A percentile compares a stretch with the other conserved stretches of the same genome.
phyloP scores from a whole-genome alignment of 2,888 invertebrate genomes.

The Chrysodeixis includens region DNA sequence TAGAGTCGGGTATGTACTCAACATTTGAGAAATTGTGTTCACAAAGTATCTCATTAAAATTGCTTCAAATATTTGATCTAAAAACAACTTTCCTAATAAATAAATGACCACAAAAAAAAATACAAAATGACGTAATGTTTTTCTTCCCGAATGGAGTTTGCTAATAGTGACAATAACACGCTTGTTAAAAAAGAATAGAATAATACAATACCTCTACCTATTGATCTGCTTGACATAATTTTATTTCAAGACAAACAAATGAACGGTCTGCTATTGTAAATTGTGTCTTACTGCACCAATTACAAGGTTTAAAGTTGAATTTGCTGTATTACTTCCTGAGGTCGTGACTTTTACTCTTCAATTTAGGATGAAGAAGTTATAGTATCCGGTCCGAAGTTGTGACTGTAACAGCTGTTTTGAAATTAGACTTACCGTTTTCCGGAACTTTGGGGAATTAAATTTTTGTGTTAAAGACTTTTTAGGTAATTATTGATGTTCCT shows the following conservation, averaged over 20 bases:
- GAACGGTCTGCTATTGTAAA: not conserved
- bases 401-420: not conserved
- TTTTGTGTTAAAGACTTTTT: too few species aligned
- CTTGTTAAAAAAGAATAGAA: not conserved
- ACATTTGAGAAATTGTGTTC: too few species aligned
- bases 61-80: not conserved
- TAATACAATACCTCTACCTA: not conserved
- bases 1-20: too few species aligned
- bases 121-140: not conserved
- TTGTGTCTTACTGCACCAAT: not conserved
- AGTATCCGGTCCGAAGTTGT: not conserved
- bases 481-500: too few species aligned
- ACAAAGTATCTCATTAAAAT: too few species aligned
- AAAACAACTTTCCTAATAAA: not conserved
- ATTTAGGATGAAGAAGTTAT: not conserved
- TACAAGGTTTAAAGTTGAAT: not conserved
- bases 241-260: not conserved
- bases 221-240: not conserved
- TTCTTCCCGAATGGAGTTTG: not conserved
- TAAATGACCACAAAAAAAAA: not conserved
- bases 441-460: too few species aligned
- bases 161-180: not conserved
- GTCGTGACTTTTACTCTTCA: not conserved
- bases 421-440: not conserved
- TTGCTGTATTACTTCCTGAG: not conserved